Evolutionary conservation across 1,140 invertebrate genomes (phyloP).

Genomic region (Pemphigus obesinymphae): DNA sequence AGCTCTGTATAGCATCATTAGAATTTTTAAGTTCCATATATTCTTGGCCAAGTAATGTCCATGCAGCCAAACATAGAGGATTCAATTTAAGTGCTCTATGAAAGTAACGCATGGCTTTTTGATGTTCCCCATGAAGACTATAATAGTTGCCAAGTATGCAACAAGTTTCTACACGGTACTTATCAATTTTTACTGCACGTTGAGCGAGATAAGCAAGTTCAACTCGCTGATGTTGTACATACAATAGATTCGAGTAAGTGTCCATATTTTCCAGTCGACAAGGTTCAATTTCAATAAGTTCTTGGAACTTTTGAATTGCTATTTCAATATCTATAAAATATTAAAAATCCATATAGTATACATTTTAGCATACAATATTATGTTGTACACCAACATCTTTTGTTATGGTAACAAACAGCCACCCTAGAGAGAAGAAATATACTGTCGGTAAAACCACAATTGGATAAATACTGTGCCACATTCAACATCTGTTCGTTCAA

Average conservation of each 20-base stretch:
- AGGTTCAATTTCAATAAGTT: constrained; percentile 80
- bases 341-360: constrained; percentile 34
- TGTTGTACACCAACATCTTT: constrained; percentile 63
- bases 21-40: constrained; percentile 99
- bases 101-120: constrained; percentile 95
- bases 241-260: constrained; percentile 92
- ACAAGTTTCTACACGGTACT: constrained; percentile 95
- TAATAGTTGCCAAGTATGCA: constrained; percentile 99
- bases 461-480: constrained; percentile 70
- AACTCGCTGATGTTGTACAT: constrained; percentile 87
- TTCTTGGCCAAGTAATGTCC: constrained; percentile 98
- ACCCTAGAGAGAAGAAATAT: constrained; percentile 88
- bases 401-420: constrained; percentile 87
- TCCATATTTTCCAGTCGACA: constrained; percentile 92
- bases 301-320: constrained; percentile 77
- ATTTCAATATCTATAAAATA: constrained; percentile 75
- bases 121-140: constrained; percentile 90
- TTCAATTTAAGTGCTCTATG: constrained; percentile 91
- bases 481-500: constrained; percentile 83
- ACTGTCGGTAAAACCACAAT: constrained; percentile 78
- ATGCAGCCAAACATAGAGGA: constrained; percentile 89
- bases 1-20: constrained; percentile 93
- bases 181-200: constrained; percentile 87
- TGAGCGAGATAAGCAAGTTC: constrained; percentile 92
- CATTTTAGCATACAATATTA: not conserved